These are phyloP conservation scores for Callyntrura sp. DNA, from an alignment of 2,888 invertebrate species.

Conservation along the genomic window DNA sequence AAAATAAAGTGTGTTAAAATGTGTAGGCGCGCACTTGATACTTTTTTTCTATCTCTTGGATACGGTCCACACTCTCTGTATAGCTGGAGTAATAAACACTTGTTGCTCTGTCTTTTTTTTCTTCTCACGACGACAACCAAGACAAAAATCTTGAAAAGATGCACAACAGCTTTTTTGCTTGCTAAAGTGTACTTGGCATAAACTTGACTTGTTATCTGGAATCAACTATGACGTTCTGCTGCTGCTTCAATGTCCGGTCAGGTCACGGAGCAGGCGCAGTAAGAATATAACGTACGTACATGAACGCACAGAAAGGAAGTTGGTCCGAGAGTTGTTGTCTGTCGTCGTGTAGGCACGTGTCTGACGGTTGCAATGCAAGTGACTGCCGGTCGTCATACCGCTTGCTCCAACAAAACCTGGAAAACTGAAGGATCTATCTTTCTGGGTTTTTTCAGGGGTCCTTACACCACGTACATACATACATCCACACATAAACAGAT, in stretches of 20 bases:
- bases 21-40: constrained; percentile 31
- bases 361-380: constrained; percentile 83
- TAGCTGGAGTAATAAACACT: constrained; percentile 31
- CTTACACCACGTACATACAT: constrained; percentile 36
- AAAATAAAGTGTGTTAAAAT: too few species aligned
- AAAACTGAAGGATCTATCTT: constrained; percentile 49
- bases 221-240: constrained; percentile 38
- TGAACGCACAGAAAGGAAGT: constrained; percentile 71
- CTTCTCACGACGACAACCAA: too few species aligned
- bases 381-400: constrained; percentile 82
- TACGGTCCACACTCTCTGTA: too few species aligned
- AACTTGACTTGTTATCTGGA: constrained; percentile 52
- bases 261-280: constrained; percentile 79
- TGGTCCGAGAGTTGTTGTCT: constrained; percentile 81
- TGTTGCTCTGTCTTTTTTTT: constrained; percentile 61
- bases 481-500: background rate
- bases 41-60: constrained; percentile 36
- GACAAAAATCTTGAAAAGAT: constrained; percentile 4
- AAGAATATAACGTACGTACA: background rate
- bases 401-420: constrained; percentile 67
- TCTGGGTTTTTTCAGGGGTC: too few species aligned
- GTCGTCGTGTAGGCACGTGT: constrained; percentile 84
- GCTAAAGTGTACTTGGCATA: background rate
- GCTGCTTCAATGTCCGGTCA: constrained; percentile 76
- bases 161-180: too few species aligned